These are phyloP conservation scores for Onychomys arenicola DNA, from an alignment of 2,797 vertebrate species.

Conservation along the genomic window DNA sequence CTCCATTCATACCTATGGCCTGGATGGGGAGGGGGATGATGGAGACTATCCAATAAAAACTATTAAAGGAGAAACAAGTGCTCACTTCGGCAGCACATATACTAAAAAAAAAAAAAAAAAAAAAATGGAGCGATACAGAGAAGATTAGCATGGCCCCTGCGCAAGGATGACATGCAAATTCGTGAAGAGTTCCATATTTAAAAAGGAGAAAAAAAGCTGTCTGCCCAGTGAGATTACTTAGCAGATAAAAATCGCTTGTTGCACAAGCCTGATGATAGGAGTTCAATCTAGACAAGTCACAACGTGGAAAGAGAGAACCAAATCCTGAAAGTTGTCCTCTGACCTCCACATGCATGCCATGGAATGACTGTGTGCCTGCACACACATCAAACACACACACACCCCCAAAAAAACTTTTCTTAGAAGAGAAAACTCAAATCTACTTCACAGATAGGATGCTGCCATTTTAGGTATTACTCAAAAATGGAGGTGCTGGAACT, in stretches of 20 bases:
- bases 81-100: no score
- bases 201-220: not conserved
- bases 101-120: no score
- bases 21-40: not conserved
- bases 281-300: not conserved
- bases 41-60: not conserved
- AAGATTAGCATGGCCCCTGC: no score
- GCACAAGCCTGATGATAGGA: not conserved
- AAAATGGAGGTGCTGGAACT: not conserved
- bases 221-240: not conserved
- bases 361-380: not conserved
- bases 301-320: not conserved
- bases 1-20: not conserved
- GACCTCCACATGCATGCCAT: not conserved
- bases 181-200: no score
- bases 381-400: not conserved
- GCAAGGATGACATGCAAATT: no score
- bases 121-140: no score
- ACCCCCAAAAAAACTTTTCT: not conserved
- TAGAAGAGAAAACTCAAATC: not conserved
- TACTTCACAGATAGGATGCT: not conserved
- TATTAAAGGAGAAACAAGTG: no score
- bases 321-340: not conserved
- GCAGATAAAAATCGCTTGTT: not conserved
- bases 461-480: not conserved